Conservation (phyloP, 2,113 vertebrate species). For the Microcebus jonahi region DNA sequence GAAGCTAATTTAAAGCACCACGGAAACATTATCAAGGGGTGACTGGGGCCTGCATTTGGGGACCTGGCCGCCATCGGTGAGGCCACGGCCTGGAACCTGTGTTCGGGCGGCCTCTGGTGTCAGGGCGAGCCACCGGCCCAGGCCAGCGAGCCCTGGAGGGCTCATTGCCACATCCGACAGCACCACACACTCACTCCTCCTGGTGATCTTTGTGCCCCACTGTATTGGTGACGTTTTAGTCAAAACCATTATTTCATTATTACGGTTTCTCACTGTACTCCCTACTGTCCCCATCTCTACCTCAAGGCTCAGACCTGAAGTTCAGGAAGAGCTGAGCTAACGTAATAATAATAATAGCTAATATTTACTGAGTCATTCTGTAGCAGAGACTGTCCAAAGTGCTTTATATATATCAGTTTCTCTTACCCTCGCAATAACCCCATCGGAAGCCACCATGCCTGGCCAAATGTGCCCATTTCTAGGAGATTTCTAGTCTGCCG, state of each 20-base stretch:
- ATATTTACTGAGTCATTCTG: not conserved
- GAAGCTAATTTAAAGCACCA: constrained; percentile 37
- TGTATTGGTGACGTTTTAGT: not conserved
- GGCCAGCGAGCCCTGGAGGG: not conserved
- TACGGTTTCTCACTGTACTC: not conserved
- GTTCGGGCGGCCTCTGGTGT: not conserved
- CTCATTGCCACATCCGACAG: not conserved
- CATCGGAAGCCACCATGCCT: not conserved
- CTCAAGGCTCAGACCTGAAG: not conserved
- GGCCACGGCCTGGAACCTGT: not conserved
- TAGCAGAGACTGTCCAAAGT: not conserved
- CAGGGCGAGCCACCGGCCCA: not conserved
- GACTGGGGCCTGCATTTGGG: not conserved
- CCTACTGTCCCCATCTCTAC: not conserved
- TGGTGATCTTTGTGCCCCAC: not conserved
- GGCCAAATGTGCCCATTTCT: not conserved
- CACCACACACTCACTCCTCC: not conserved
- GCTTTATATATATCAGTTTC: not conserved
- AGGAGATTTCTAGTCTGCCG: not conserved
- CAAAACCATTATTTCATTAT: not conserved
- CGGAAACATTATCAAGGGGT: not conserved
- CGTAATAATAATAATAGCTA: not conserved
- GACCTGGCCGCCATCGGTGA: not conserved
- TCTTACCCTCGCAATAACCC: not conserved
- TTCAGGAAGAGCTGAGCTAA: not conserved